Base-by-base conservation (phyloP, 2,113 vertebrate species). In the Archocentrus centrarchus region DNA sequence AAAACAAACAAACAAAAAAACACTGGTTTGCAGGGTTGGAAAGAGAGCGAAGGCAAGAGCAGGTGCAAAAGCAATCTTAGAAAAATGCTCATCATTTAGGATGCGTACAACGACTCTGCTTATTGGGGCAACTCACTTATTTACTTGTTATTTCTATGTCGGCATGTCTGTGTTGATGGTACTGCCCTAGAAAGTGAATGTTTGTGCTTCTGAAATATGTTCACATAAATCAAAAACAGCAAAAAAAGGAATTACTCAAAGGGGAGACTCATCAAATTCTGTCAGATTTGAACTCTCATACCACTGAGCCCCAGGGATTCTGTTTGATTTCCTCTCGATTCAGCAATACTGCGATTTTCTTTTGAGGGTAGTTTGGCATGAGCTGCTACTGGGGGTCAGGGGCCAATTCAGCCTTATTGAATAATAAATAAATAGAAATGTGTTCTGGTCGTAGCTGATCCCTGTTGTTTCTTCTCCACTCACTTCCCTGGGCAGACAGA, bases 371-470 rank as follows among this genome's bases (percentile, higher is more conserved):
- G 82, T 86, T 84, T 88, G 84, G 77, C 35, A 24, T 60, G 82
- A 90, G 89, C 89, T 79, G 80, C 83, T 80, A 57, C 82, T 79
- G 41, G 73, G 79, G 93, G 93, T 96, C 93, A 94, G 86, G 86
- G 94, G 95, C 90, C 92, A 93, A 93, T 95, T 93, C 90, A 75
- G 78, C 88, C 81, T 95, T 95, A 95, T 94, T 95, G 94, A 94
- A 94, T 95, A 93, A 95, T 95, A 93, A 93, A 93, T 95, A 91
- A 90, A 94, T 90, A 93, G 86, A 94, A 94, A 95, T 94, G 89
- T 92, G 92, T 93, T 90, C 80, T 18, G 75, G 86, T 81, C 80
- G 82, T 76, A 84, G 83, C 77, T 86, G 88, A 95, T 91, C 89
- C 88, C 86, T 90, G 92, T 91, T 91, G 90, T 92, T 90, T 93